A percentile compares a stretch with the other conserved stretches of the same genome.
These are phyloP conservation scores for Nothura maculosa DNA, from an alignment of 2,797 vertebrate genomes.

Conservation along the genomic window DNA sequence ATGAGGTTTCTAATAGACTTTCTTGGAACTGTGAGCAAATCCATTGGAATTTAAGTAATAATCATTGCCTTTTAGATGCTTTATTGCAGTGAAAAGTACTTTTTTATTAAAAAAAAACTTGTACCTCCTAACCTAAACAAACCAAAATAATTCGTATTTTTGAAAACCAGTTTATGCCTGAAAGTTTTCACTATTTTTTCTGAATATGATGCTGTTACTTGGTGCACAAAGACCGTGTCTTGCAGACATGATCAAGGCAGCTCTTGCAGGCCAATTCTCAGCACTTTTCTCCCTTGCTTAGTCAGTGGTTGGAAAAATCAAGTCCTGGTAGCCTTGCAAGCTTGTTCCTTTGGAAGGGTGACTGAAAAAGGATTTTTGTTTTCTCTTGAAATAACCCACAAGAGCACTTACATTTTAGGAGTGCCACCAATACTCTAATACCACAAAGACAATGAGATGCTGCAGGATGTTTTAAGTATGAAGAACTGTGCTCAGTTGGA, in stretches of 20 bases:
- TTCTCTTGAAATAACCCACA: not conserved
- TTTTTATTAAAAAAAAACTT: not conserved
- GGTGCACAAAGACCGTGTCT: not conserved
- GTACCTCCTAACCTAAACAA: not conserved
- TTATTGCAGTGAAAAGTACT: constrained; percentile 13
- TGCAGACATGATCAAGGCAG: not conserved
- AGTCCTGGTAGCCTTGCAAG: not conserved
- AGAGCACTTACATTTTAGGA: not conserved
- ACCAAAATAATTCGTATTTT: not conserved
- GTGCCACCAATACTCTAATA: not conserved
- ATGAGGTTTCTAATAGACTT: not conserved
- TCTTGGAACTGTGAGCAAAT: constrained; percentile 21
- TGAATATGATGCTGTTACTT: not conserved
- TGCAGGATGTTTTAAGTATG: not conserved
- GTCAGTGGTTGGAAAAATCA: not conserved
- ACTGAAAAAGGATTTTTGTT: not conserved
- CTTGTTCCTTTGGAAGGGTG: not conserved
- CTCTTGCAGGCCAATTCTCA: not conserved
- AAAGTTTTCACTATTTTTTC: not conserved
- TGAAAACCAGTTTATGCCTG: not conserved
- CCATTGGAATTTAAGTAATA: not conserved
- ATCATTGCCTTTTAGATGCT: not conserved
- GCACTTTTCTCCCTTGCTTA: not conserved
- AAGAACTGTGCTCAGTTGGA: not conserved
- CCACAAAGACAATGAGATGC: not conserved